Conservation (phyloP, 2,797 vertebrate genomes). For the Myotis daubentonii region DNA sequence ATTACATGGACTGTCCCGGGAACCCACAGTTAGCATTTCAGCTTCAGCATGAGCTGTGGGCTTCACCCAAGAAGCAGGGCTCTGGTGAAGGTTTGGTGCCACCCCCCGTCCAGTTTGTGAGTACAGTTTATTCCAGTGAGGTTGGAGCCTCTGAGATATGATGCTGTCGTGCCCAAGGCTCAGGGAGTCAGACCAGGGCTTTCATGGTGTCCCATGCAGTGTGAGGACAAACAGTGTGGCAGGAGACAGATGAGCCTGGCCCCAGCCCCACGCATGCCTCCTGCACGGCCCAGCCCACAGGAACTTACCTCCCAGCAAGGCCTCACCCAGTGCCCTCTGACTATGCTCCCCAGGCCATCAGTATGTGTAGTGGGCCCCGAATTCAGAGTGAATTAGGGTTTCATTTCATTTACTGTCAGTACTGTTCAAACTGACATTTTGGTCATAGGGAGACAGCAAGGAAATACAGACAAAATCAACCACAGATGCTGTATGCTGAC, state of each 20-base stretch:
- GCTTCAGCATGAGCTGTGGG: conserved; percentile 1
- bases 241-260: neutral
- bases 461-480: neutral
- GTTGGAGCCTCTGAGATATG: neutral
- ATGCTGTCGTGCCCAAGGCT: rapidly evolving
- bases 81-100: neutral
- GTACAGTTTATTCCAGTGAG: neutral
- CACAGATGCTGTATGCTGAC: neutral
- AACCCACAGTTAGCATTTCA: conserved; percentile 40
- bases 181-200: neutral
- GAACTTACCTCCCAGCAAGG: neutral
- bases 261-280: neutral
- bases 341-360: neutral
- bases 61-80: neutral
- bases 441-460: neutral
- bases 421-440: neutral
- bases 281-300: neutral
- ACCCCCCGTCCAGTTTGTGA: neutral
- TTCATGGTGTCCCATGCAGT: neutral
- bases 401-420: neutral
- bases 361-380: neutral
- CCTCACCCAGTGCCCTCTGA: neutral
- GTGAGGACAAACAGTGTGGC: conserved; percentile 12
- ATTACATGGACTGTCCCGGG: conserved; percentile 76
- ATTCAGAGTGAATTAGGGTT: neutral